Percentiles rank a stretch among this genome's conserved stretches.
Evolutionary conservation across 2,888 invertebrate species (phyloP).

Genomic region (Octodonta nipae): DNA sequence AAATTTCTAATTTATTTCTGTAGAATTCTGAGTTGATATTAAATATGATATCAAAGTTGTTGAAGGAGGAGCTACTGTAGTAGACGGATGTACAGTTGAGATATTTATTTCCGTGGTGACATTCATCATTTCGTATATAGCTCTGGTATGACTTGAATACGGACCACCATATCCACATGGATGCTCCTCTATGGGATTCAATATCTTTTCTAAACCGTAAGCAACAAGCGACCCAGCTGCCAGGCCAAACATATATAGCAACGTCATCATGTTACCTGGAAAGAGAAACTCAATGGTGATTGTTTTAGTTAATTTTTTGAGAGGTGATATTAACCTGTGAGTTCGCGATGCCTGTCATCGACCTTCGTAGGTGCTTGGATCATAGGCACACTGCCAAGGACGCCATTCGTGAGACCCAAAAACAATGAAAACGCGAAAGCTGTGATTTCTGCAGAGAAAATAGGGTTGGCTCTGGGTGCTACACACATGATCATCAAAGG

Average conservation of each 20-base stretch:
- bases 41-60: slow-evolving; percentile 8
- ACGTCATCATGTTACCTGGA: slow-evolving; percentile 81
- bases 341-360: slow-evolving; percentile 70
- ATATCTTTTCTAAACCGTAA: slow-evolving; percentile 48
- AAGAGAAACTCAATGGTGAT: slow-evolving; percentile 12
- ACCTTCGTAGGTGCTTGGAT: slow-evolving; percentile 80
- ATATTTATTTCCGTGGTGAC: slow-evolving; percentile 9
- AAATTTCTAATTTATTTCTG: slow-evolving; percentile 4
- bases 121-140: slow-evolving; percentile 5
- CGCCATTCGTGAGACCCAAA: slow-evolving; percentile 72
- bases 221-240: slow-evolving; percentile 74
- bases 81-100: slow-evolving; percentile 9
- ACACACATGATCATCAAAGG: slow-evolving; percentile 73
- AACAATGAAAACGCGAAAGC: slow-evolving; percentile 53
- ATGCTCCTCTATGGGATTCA: slow-evolving; percentile 29
- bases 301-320: neutral
- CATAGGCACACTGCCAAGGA: slow-evolving; percentile 86
- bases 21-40: slow-evolving; percentile 3
- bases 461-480: slow-evolving; percentile 60
- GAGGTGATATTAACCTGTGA: slow-evolving; percentile 47
- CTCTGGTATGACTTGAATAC: slow-evolving; percentile 7
- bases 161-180: slow-evolving; percentile 19
- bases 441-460: slow-evolving; percentile 54
- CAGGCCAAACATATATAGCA: slow-evolving; percentile 78
- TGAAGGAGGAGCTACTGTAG: no score